Percentiles rank a stretch among this genome's conserved stretches.
These are phyloP conservation scores for Cryptus armator DNA, from an alignment of 2,888 invertebrate species.

Conservation along the genomic window DNA sequence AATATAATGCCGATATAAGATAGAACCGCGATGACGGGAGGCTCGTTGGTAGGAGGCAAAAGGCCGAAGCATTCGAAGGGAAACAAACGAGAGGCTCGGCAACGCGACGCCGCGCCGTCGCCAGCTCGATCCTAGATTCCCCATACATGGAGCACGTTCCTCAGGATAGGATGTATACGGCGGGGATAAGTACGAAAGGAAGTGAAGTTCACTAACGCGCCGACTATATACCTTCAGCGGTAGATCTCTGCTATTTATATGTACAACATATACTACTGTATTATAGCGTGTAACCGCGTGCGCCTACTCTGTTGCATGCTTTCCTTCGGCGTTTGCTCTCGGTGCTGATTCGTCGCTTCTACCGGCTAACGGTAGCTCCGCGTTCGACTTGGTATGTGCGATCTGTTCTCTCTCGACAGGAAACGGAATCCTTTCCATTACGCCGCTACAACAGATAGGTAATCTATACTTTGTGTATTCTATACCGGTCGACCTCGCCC, in stretches of 20 bases:
- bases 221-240: constrained; percentile 17
- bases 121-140: constrained; percentile 31
- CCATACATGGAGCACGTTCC: constrained; percentile 65
- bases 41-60: constrained; percentile 10
- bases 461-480: constrained; percentile 30
- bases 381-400: constrained; percentile 80
- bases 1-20: constrained; percentile 4
- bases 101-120: constrained; percentile 38
- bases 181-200: constrained; percentile 67
- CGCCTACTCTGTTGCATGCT: constrained; percentile 28
- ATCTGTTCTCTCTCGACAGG: constrained; percentile 81
- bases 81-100: constrained; percentile 40
- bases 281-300: constrained; percentile 18
- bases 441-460: constrained; percentile 52
- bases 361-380: constrained; percentile 71
- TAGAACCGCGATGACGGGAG: constrained; percentile 11
- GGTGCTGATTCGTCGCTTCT: constrained; percentile 55
- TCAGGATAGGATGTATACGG: constrained; percentile 46
- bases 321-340: constrained; percentile 16
- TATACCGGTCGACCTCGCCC: constrained; percentile 49
- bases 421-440: constrained; percentile 81
- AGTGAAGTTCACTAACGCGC: constrained; percentile 70
- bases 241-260: constrained; percentile 7
- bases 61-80: constrained; percentile 20
- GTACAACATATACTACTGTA: constrained; percentile 16